Evolutionary conservation across 2,888 invertebrate species (phyloP), one percentile per base, ranked within the genome.

Genomic region (Heliconius sara): DNA sequence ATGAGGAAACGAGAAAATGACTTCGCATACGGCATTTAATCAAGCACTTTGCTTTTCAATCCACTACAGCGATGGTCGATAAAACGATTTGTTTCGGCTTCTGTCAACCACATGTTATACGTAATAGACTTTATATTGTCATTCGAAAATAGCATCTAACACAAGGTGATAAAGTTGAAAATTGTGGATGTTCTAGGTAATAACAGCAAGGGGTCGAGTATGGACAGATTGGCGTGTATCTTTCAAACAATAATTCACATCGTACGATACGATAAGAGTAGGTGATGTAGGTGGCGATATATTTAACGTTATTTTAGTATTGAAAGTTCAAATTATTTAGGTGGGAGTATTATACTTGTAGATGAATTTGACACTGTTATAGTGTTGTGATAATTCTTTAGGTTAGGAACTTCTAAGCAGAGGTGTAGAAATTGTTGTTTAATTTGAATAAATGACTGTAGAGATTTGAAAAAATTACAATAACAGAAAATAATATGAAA

Each of bases 1-100:
- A 57, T 30, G 52, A 57, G 30, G 30, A 72, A 72, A 57, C 22
- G 52, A 57, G 47, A 52, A 72, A 72, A 34, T 34, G 13, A 72
- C 30, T 60, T 60, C 72, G n/a, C n/a, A 60, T 72, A 57, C 72
- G 57, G 57, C 74, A 79, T 81, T 81, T 80, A 81, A 80, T 79
- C 81, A 81, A 76, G 80, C 80, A 75, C 72, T 72, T 79, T 77
- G 82, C 76, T 81, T 84, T 82, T 81, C 80, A 81, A 80, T 81
- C 81, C 80, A 82, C 80, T 81, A 80, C 80, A 82, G 81, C 82
- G 82, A 82, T 83, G 82, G 83, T 83, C 82, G 81, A 80, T 83
- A 81, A 80, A 81, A 76, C 82, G 83, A 83, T 84, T 82, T 83
- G 83, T 82, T 84, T 81, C 81, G 79, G 77, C 79, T 81, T 82